A percentile compares a stretch with the other conserved stretches of the same genome.
phyloP scores from a whole-genome alignment of 2,797 vertebrate species.

The Bradypodion pumilum region DNA sequence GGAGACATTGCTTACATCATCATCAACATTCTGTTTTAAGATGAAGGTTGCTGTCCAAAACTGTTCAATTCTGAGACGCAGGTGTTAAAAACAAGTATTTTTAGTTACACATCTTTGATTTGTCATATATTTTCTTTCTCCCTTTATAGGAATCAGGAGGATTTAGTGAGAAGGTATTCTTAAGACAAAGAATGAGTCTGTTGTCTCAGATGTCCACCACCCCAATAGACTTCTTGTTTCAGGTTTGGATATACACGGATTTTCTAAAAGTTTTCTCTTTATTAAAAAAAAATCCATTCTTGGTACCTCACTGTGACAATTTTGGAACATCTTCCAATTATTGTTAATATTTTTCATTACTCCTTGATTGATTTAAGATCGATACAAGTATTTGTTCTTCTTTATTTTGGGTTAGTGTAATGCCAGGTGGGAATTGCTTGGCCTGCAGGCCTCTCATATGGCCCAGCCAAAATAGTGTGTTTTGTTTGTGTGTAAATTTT shows the following conservation, averaged over 20 bases:
- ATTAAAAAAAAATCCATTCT: neutral
- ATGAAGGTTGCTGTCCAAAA: neutral
- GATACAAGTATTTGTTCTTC: no score
- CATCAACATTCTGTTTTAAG: neutral
- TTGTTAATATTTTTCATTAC: neutral
- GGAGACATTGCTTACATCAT: neutral
- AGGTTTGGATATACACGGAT: slow-evolving; percentile 84
- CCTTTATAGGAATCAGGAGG: slow-evolving; percentile 80
- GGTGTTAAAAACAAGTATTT: neutral
- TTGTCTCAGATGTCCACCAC: slow-evolving; percentile 84
- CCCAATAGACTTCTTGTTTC: slow-evolving; percentile 89
- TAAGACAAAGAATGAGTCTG: slow-evolving; percentile 89
- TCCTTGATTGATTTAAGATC: neutral
- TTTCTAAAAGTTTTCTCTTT: no score
- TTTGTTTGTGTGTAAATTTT: no score
- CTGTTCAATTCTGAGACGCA: neutral
- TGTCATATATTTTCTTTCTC: neutral
- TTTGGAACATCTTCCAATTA: neutral
- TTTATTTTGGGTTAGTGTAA: no score
- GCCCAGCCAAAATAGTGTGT: no score
- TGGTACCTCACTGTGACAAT: neutral
- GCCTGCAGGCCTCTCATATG: no score
- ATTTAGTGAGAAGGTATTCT: slow-evolving; percentile 80
- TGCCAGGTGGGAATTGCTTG: neutral
- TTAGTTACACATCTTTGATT: neutral